Percentiles rank a stretch among this genome's conserved stretches.
phyloP scores from a whole-genome alignment of 2,797 vertebrate species.

The Anguilla megastoma region DNA sequence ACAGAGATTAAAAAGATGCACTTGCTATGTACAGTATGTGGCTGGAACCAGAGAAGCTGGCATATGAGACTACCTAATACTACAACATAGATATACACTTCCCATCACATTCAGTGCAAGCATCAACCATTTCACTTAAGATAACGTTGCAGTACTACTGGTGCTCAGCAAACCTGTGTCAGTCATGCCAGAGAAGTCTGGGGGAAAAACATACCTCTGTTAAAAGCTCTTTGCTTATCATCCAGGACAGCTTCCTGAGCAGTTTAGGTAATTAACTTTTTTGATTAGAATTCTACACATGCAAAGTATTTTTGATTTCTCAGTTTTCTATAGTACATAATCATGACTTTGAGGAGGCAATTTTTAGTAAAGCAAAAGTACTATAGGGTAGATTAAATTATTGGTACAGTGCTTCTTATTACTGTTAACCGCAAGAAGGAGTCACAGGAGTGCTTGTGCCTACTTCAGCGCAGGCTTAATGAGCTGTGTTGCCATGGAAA shows the following conservation, averaged over 20 bases:
- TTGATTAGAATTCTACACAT: background rate
- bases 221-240: background rate
- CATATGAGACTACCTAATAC: background rate
- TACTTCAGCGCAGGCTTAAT: slow-evolving; percentile 60
- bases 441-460: slow-evolving; percentile 56
- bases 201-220: background rate
- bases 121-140: background rate
- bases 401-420: background rate
- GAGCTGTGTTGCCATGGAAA: slow-evolving; percentile 64
- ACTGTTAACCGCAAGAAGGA: background rate
- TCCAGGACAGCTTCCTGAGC: background rate
- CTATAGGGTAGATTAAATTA: background rate
- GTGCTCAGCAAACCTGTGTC: background rate
- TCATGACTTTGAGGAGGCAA: background rate
- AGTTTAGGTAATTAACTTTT: background rate
- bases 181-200: background rate
- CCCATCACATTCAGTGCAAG: background rate
- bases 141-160: background rate
- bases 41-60: background rate
- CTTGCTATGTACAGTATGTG: background rate
- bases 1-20: slow-evolving; percentile 3
- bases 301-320: background rate
- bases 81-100: background rate
- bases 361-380: background rate
- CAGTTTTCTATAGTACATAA: slow-evolving; percentile 1